Conservation (phyloP, 2,888 invertebrate genomes). For the Microctonus aethiopoides region DNA sequence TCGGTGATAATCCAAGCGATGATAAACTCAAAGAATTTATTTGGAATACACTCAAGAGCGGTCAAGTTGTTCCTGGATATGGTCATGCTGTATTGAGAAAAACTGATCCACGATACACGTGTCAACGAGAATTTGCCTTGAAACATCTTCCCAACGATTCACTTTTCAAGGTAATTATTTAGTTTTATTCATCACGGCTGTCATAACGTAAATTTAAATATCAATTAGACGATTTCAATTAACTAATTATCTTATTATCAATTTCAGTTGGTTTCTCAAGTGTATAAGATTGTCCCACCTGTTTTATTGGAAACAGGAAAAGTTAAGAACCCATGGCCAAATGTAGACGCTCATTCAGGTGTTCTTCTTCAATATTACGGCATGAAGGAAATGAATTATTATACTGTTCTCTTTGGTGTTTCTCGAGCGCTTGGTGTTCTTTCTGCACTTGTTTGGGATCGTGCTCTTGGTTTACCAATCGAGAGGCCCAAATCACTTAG, state of each 20-base stretch:
- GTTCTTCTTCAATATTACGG: slow-evolving; percentile 80
- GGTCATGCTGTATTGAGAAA: slow-evolving; percentile 96
- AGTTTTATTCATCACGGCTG: not conserved
- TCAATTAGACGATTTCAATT: not conserved
- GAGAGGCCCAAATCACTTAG: slow-evolving; percentile 85
- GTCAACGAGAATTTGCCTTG: slow-evolving; percentile 93
- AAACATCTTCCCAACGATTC: slow-evolving; percentile 94
- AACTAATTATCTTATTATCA: not conserved
- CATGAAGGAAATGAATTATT: slow-evolving; percentile 90
- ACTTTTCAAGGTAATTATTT: slow-evolving; percentile 77
- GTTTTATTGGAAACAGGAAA: slow-evolving; percentile 93
- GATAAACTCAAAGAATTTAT: slow-evolving; percentile 95
- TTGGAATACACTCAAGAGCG: slow-evolving; percentile 95
- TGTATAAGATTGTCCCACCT: slow-evolving; percentile 93
- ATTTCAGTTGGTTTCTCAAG: slow-evolving; percentile 80
- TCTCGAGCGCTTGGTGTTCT: slow-evolving; percentile 87
- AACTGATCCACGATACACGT: slow-evolving; percentile 92
- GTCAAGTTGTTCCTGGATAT: slow-evolving; percentile 97
- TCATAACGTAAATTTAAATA: not conserved
- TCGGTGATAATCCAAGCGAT: slow-evolving; percentile 88
- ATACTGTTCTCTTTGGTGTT: slow-evolving; percentile 90
- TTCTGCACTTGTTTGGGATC: slow-evolving; percentile 83
- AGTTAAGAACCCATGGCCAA: slow-evolving; percentile 98
- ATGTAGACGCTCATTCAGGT: slow-evolving; percentile 97
- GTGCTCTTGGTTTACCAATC: slow-evolving; percentile 84